Percentiles rank a stretch among this genome's conserved stretches.
Evolutionary conservation across 2,888 invertebrate genomes (phyloP).

Genomic region (Drosophila stalkeri): DNA sequence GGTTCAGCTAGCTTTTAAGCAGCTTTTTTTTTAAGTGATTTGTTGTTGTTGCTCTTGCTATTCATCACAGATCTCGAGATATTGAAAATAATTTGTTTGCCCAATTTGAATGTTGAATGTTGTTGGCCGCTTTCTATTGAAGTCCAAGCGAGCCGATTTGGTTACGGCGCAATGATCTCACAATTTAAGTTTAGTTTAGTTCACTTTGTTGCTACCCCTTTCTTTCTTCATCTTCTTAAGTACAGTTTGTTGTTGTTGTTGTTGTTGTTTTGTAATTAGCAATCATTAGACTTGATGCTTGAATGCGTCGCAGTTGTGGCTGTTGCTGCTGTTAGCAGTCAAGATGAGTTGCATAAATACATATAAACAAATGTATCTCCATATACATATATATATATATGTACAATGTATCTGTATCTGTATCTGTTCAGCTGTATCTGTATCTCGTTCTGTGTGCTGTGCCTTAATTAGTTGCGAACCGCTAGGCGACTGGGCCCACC

Average conservation of each 20-base stretch:
- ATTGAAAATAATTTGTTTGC: slow-evolving; percentile 41
- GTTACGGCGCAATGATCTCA: slow-evolving; percentile 71
- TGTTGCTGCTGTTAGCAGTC: slow-evolving; percentile 15
- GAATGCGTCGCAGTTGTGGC: slow-evolving; percentile 65
- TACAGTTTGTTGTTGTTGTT: slow-evolving; percentile 38
- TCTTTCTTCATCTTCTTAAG: neutral
- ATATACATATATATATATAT: neutral
- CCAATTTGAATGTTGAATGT: slow-evolving; percentile 39
- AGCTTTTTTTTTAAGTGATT: slow-evolving; percentile 11
- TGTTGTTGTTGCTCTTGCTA: slow-evolving; percentile 11
- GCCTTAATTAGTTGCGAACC: slow-evolving; percentile 78
- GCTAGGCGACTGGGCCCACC: slow-evolving; percentile 60
- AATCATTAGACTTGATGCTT: slow-evolving; percentile 76
- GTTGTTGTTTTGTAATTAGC: slow-evolving; percentile 69
- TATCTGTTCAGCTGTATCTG: slow-evolving; percentile 24
- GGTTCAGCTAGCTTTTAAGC: slow-evolving; percentile 12
- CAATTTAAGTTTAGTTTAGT: slow-evolving; percentile 34
- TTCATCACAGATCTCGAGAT: slow-evolving; percentile 15
- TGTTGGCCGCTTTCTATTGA: slow-evolving; percentile 46
- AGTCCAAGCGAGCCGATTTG: slow-evolving; percentile 49
- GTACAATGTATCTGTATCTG: neutral
- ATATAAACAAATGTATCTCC: neutral
- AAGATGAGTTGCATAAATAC: slow-evolving; percentile 55
- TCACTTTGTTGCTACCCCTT: slow-evolving; percentile 2
- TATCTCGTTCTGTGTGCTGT: slow-evolving; percentile 54